Evolutionary conservation across 2,797 vertebrate species (phyloP), one percentile per base, ranked within the genome.

Genomic region (Takifugu rubripes): DNA sequence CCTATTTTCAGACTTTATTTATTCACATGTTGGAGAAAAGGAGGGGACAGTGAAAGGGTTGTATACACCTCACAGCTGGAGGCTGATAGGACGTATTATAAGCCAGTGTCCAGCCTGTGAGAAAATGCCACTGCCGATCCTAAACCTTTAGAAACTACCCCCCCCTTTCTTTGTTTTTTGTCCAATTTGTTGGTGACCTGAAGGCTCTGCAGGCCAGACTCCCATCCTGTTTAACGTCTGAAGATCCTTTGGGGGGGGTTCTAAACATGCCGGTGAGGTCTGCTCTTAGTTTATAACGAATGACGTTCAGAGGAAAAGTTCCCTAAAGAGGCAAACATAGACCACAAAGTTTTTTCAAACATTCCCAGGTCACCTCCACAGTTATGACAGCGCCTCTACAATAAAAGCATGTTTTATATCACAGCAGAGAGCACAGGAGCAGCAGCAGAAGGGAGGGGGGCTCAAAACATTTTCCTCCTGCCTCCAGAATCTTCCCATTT

Each of bases 61-160:
- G 75, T 85, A 84, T 84, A 85, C 77, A 62, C 74, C 76, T 85
- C 88, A 88, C 88, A 89, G 88, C 87, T 90, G 87, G 90, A 90
- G 66, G 74, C 78, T 84, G 82, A 87, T 84, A 73, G 83, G 66
- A 85, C 75, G 75, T 83, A 85, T 86, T 76, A 84, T 75, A 83
- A 69, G 65, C 74, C 78, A 64, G 75, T 69, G 73, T 85, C 63
- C 73, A 52, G 72, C 15, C 54, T 80, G 85, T 82, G 86, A 87
- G 80, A 88, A 86, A 85, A 66, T 64, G 67, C 76, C 65, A 48
- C 56, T 43, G 64, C 76, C 60, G 62, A 21, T 46, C 76, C 55
- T 45, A 64, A 66, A 66, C 56, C 64, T 56, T 78, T 73, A 68
- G 67, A 78, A 78, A 47, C 44, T 52, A 47, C 44, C 66, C 54